phyloP scores from a whole-genome alignment of 2,113 vertebrate species.

The Dromaius novaehollandiae region DNA sequence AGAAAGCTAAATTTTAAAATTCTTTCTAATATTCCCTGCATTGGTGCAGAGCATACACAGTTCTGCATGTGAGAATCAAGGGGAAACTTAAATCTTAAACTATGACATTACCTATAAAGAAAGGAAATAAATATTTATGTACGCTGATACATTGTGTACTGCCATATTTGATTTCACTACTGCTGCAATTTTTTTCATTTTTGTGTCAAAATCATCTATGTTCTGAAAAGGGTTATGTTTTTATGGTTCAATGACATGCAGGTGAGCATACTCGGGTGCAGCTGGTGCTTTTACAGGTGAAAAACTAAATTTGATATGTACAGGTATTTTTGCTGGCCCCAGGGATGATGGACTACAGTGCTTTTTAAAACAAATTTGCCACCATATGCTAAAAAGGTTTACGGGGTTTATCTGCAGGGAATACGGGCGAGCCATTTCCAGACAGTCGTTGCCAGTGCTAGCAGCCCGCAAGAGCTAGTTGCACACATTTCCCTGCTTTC shows the following conservation, averaged over 20 bases:
- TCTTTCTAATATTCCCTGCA: neutral
- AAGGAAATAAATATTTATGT: neutral
- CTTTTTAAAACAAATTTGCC: neutral
- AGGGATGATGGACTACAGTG: neutral
- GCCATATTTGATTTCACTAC: neutral
- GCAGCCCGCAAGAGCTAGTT: neutral
- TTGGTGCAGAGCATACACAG: neutral
- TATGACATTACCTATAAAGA: neutral
- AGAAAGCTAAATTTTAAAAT: neutral
- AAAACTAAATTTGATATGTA: neutral
- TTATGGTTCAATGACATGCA: neutral
- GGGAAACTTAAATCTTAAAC: neutral
- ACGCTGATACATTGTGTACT: neutral
- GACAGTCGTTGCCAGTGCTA: neutral
- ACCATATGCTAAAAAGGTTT: neutral
- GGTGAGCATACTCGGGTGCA: neutral
- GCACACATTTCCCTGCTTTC: neutral
- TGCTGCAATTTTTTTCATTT: neutral
- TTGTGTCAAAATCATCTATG: neutral
- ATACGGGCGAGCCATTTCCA: neutral
- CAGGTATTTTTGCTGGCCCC: neutral
- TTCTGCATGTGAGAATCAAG: neutral
- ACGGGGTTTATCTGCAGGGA: neutral
- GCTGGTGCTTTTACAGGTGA: neutral
- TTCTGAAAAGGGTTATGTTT: neutral